Percentiles rank a stretch among this genome's conserved stretches.
Conservation (phyloP, 2,797 vertebrate genomes). For the Hypotaenidia okinawae region DNA sequence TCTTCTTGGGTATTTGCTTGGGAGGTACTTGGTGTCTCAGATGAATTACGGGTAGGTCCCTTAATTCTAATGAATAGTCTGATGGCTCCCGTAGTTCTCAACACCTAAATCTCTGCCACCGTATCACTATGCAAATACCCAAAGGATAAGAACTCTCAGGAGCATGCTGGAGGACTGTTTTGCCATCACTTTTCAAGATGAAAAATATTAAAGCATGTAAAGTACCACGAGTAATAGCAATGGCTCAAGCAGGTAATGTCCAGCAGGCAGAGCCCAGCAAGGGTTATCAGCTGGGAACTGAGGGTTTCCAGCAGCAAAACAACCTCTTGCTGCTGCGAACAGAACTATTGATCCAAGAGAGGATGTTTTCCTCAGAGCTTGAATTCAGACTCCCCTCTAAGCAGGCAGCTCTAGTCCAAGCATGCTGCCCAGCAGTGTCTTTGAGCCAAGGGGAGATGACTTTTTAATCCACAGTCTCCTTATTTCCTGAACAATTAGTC, state of each 20-base stretch:
- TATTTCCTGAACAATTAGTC: neutral
- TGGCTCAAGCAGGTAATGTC: neutral
- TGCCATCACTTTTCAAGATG: neutral
- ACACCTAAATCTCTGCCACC: neutral
- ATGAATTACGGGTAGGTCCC: neutral
- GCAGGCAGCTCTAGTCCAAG: neutral
- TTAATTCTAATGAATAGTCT: neutral
- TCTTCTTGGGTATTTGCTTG: neutral
- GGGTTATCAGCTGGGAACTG: neutral
- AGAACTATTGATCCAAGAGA: conserved; percentile 38
- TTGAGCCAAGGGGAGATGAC: neutral
- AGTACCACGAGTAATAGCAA: neutral
- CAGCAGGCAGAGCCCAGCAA: neutral
- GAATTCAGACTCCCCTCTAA: neutral
- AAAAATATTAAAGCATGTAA: neutral
- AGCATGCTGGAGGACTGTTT: neutral
- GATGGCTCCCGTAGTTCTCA: neutral
- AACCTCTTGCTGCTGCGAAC: conserved; percentile 1
- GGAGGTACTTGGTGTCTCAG: neutral
- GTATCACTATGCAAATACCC: neutral
- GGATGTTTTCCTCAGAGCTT: neutral
- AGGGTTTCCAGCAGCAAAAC: neutral
- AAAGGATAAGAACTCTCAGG: neutral
- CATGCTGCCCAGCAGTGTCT: neutral
- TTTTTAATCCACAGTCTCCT: neutral